Conservation (phyloP, 2,113 vertebrate genomes). For the Pluvialis apricaria region DNA sequence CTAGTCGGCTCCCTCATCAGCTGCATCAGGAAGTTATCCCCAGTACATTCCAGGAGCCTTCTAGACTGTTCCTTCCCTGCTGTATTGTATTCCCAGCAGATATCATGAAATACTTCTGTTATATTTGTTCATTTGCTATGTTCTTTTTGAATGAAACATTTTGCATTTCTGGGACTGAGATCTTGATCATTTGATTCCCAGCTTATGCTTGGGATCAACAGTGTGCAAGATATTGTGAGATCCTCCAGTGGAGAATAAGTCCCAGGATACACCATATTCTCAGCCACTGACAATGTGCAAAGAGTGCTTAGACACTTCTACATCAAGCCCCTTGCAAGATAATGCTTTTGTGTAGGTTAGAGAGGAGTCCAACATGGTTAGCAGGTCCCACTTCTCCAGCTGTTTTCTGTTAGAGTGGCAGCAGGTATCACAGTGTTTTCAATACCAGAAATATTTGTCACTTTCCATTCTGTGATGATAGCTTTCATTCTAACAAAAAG, state of each 20-base stretch:
- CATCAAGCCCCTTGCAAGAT: not conserved
- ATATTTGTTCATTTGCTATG: not conserved
- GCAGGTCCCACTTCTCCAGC: not conserved
- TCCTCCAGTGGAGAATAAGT: not conserved
- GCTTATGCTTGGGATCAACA: not conserved
- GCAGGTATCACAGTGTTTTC: not conserved
- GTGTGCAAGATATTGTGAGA: fast-evolving
- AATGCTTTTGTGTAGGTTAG: not conserved
- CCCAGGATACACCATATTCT: not conserved
- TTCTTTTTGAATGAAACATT: not conserved
- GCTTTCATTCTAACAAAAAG: not conserved
- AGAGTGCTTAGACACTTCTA: not conserved
- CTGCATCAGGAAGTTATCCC: no score
- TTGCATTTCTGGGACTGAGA: not conserved
- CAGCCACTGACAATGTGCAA: not conserved
- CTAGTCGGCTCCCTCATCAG: no score
- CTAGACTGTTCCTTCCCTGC: no score
- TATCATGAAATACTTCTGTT: not conserved
- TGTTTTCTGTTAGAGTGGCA: not conserved
- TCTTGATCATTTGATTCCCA: not conserved
- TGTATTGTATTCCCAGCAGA: no score
- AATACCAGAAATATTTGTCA: not conserved
- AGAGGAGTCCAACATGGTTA: fast-evolving
- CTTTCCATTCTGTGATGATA: not conserved
- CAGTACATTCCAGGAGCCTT: no score